Percentiles rank a stretch among this genome's conserved stretches.
These are phyloP conservation scores for Heteractis magnifica DNA, from an alignment of 92 coral and sea anemone genomes.

Conservation along the genomic window DNA sequence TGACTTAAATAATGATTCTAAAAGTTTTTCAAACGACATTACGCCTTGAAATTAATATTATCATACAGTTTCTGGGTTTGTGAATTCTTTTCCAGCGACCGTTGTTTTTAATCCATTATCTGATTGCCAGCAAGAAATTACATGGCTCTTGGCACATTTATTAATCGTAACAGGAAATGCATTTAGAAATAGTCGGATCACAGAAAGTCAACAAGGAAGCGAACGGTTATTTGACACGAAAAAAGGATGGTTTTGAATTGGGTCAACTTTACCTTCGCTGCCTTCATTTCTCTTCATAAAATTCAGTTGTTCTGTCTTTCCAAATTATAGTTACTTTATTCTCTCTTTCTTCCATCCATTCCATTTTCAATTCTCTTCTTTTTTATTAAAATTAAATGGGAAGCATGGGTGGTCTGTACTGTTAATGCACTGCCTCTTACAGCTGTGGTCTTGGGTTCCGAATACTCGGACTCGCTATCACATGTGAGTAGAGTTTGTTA, in stretches of 20 bases:
- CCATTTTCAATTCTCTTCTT: background rate
- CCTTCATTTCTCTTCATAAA: background rate
- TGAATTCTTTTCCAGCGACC: background rate
- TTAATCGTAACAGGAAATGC: constrained; percentile 4
- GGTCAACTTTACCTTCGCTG: background rate
- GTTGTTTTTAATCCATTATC: background rate
- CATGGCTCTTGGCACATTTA: constrained; percentile 4
- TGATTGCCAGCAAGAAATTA: background rate
- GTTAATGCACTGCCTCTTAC: too few relatives aligned
- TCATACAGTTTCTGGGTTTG: background rate
- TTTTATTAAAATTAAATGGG: background rate
- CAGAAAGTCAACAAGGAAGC: background rate
- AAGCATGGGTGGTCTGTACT: too few relatives aligned
- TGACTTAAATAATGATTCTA: background rate
- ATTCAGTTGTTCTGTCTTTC: too few relatives aligned
- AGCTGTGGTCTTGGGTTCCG: too few relatives aligned
- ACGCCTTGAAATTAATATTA: background rate
- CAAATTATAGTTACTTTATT: background rate
- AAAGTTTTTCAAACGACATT: background rate
- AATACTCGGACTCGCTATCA: too few relatives aligned
- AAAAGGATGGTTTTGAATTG: background rate
- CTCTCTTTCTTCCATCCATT: background rate
- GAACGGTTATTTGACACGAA: background rate
- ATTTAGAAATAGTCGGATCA: background rate
- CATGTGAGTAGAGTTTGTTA: too few relatives aligned